Base-by-base conservation (phyloP, 1,140 invertebrate species). In the Aphelenchoides fujianensis region DNA sequence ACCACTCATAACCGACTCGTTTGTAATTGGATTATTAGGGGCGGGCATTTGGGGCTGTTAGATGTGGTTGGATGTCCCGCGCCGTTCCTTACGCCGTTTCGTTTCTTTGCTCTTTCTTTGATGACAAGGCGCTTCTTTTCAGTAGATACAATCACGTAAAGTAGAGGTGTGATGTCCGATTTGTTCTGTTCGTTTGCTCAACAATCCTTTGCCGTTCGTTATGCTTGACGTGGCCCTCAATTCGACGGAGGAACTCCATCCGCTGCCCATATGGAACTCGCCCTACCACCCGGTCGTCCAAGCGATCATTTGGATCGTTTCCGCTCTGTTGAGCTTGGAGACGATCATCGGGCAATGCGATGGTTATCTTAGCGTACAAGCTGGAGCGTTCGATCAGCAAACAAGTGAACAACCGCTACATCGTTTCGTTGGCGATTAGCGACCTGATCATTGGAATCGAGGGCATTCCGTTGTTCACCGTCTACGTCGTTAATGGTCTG, bases 271-370 rank as follows among this genome's bases (percentile, higher is more conserved):
- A 2, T 79, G 77, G 77, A 63, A 82, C 55, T 67, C 79, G 1
- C 79, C 79, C 12, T 79, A 78, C 41, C 59, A 62, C 35, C 74
- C 74, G 2, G 36, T 74, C 41, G 32, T 80, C 55, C 59, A 92
- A 1, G 89, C 94, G 37, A 87, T 95, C 74, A 93, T 97, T 71
- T 94, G 93, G n/a, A 88, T 95, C 41, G 90, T 91, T 78, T 87
- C 97, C 55, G 90, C 90, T 1, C 85, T 94, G 16, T 94, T 94
- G 80, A 95, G 95, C 76, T 88, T 97, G 23, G 88, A 96, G 55
- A 97, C 95, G 0, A 91, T 97, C n/a, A 90, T 91, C 71, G 97
- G 97, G n/a, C 31, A 99, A 99, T 85, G 92, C 97, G 48, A 89
- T 98, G 34, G 97, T 99, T 34, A 89, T 99, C 23, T 85, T 97